These are phyloP conservation scores for Mus minutoides DNA, from an alignment of 2,797 vertebrate species.

Conservation along the genomic window DNA sequence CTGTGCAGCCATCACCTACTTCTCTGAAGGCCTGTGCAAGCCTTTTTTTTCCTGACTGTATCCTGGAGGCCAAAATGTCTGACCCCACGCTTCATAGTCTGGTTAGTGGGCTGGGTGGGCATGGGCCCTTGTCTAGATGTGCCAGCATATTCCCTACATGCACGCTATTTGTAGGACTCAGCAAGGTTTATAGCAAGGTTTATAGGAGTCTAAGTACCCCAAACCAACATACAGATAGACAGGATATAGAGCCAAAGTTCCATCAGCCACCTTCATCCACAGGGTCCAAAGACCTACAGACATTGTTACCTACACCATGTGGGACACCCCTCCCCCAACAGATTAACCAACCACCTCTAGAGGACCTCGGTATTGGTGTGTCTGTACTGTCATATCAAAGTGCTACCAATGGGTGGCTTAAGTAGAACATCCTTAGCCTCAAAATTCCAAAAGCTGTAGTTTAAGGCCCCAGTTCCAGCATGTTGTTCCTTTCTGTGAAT, in stretches of 20 bases:
- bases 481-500: neutral
- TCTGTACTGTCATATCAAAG: neutral
- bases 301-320: neutral
- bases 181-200: neutral
- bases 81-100: neutral
- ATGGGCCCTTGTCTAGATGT: neutral
- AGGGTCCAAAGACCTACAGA: neutral
- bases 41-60: no score
- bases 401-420: neutral
- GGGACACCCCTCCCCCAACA: neutral
- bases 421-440: neutral
- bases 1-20: neutral
- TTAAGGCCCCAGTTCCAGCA: neutral
- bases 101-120: neutral
- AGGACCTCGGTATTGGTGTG: accelerated
- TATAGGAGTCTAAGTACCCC: neutral
- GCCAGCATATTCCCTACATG: neutral
- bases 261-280: neutral
- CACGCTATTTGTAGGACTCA: neutral
- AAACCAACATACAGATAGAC: neutral
- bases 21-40: neutral
- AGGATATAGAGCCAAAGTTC: neutral
- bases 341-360: neutral
- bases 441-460: neutral
- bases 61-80: neutral